Base-by-base conservation (phyloP, 1,140 invertebrate genomes). In the Rhizoglyphus robini region DNA sequence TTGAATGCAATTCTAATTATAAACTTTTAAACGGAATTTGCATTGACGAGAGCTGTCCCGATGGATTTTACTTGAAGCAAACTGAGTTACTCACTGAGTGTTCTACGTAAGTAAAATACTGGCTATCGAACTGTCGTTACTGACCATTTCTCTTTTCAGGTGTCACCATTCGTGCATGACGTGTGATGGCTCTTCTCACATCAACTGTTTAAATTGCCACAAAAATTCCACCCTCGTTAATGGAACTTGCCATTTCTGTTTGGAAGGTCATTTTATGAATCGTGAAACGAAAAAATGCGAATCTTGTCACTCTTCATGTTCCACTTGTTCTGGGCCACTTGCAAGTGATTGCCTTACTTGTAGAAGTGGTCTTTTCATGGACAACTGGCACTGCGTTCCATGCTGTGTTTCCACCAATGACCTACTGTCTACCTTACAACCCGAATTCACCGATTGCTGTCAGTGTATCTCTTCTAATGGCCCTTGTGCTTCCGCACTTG, bases 1-100 rank as follows among this genome's bases (percentile, higher is more conserved):
- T 90, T 0, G 83, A 81, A 15, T 93, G 89, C 76, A 84, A 85
- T 0, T 73, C 76, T 4, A 84, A 83, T 13, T 88, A 84, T 84
- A 82, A 86, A 72, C 75, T 90, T 31, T 83, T 86, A 0, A 64
- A 57, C 60, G 65, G 65, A 34, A 62, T 15, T 4, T 66, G 29
- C 23, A 65, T 61, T 32, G 51, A 48, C 23, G 15, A 3, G 23
- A 46, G 61, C 34, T 91, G 88, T 76, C 88, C 88, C 3, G 83
- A 86, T 0, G 83, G 85, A 30, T 69, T 63, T 38, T 71, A 68
- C 61, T 23, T 47, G 23, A 20, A 59, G 2, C 23, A 65, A 38
- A 48, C 66, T 38, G 48, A 47, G 5, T 60, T 63, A 20, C 11
- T 13, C 23, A 20, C 31, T 27, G 64, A 65, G n/a, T 23, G 62